Evolutionary conservation across 2,113 vertebrate species (phyloP), one percentile per base, ranked within the genome.

Genomic region (Tor tambroides): DNA sequence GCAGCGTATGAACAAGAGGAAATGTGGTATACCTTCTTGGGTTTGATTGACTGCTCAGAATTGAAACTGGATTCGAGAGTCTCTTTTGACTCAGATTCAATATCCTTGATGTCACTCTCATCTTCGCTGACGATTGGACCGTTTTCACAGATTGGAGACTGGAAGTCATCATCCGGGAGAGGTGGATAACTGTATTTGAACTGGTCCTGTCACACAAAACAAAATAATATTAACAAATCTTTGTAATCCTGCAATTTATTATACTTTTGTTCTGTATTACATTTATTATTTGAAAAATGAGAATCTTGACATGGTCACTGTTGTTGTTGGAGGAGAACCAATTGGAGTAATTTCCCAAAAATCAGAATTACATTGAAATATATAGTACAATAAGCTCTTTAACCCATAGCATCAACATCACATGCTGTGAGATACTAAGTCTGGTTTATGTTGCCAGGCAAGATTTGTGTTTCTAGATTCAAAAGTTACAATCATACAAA

Each of bases 151-250:
- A 98, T 90, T 11, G 98, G 98, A 1, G 97, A 98, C 93, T 97
- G 97, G 93, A 99, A 99, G 88, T 99, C 97, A 88, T 99, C 98
- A 35, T 99, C 98, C 9, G 96, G 96, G 49, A 99, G 94, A 5
- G 98, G 98, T n/a, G 98, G 98, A 85, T 99, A 99, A 91, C 95
- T 98, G 67, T 99, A 99, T 87, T 96, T 98, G 92, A 99, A 99
- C 71, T 96, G 91, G 92, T 99, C 98, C 98, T 99, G 84, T 71
- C 91, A 91, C 15, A 84, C n/a, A 80, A 46, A 87, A 54, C 76
- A 79, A 11, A 32, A 56, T 2, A 61, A 26, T n/a, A n/a, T 38
- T 15, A n/a, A 15, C 19, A 15, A 26, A 41, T 72, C 35, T 72
- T n/a, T 61, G 56, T 3, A 11, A 61, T 10, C 56, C 1, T 61